Percentiles rank a stretch among this genome's conserved stretches.
Conservation (phyloP, 2,888 invertebrate genomes). For the Scaptomyza flava region DNA sequence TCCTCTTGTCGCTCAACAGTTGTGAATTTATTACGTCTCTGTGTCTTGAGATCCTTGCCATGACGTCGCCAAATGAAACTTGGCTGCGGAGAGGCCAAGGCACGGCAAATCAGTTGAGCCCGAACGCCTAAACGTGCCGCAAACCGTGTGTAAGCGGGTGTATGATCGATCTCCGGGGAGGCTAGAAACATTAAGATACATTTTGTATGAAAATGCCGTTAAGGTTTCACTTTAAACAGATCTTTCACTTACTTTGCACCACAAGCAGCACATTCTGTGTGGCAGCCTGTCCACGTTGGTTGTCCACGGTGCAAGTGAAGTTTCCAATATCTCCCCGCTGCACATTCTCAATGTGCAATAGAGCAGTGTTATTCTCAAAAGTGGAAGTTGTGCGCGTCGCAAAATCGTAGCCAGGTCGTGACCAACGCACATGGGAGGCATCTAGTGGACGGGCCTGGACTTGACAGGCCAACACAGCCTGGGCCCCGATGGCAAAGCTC, state of each 20-base stretch:
- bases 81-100: conserved; percentile 80
- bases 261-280: conserved; percentile 78
- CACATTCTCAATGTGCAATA: conserved; percentile 79
- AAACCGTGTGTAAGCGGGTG: conserved; percentile 76
- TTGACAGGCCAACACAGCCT: conserved; percentile 80
- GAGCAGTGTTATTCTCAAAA: conserved; percentile 80
- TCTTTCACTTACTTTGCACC: conserved; percentile 79
- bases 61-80: conserved; percentile 82
- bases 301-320: conserved; percentile 82
- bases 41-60: conserved; percentile 82
- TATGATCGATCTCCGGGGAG: conserved; percentile 80
- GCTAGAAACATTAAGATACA: conserved; percentile 54
- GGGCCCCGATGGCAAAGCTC: conserved; percentile 79
- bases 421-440: conserved; percentile 80
- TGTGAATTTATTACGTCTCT: conserved; percentile 80
- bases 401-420: conserved; percentile 80
- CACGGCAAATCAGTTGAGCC: conserved; percentile 76
- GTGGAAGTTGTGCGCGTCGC: conserved; percentile 72
- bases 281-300: conserved; percentile 76
- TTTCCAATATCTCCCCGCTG: conserved; percentile 82
- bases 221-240: not conserved
- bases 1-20: conserved; percentile 77
- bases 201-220: not conserved
- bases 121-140: conserved; percentile 80
- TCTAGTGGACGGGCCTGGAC: conserved; percentile 80